Conservation (phyloP, 2,888 invertebrate species). For the Rhingia rostrata region DNA sequence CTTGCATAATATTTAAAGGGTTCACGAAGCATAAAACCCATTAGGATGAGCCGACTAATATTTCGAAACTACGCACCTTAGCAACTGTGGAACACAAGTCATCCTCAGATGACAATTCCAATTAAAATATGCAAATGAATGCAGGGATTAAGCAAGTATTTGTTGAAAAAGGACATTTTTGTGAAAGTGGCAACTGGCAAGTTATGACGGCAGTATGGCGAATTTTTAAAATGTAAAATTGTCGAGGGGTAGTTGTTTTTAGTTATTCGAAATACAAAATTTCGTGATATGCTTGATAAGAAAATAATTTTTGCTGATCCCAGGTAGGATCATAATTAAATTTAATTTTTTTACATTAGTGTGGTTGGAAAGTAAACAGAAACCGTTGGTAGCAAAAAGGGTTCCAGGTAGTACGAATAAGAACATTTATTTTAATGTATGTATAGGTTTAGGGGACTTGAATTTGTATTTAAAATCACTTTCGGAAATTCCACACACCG, state of each 20-base stretch:
- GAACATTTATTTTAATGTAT: no score
- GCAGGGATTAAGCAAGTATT: conserved; percentile 74
- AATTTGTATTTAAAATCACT: no score
- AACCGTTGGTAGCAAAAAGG: no score
- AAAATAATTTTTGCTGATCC: conserved; percentile 11
- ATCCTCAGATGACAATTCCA: conserved; percentile 68
- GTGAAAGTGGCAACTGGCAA: conserved; percentile 18
- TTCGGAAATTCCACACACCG: no score
- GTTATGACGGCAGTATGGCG: conserved; percentile 31
- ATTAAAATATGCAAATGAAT: conserved; percentile 76
- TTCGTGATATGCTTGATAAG: conserved; percentile 39
- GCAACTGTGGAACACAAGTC: not conserved
- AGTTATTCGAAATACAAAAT: not conserved
- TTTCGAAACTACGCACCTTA: conserved; percentile 9
- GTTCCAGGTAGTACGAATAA: no score
- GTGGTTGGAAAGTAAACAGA: no score
- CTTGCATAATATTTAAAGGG: conserved; percentile 50
- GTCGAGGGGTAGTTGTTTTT: not conserved
- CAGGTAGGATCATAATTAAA: no score
- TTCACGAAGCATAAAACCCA: conserved; percentile 25
- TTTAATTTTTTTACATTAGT: no score
- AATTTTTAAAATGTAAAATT: not conserved
- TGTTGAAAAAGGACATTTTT: conserved; percentile 32
- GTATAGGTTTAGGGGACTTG: no score
- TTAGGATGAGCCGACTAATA: conserved; percentile 35